phyloP scores from a whole-genome alignment of 1,140 invertebrate species.

The Pseudomyrmex pallidus region DNA sequence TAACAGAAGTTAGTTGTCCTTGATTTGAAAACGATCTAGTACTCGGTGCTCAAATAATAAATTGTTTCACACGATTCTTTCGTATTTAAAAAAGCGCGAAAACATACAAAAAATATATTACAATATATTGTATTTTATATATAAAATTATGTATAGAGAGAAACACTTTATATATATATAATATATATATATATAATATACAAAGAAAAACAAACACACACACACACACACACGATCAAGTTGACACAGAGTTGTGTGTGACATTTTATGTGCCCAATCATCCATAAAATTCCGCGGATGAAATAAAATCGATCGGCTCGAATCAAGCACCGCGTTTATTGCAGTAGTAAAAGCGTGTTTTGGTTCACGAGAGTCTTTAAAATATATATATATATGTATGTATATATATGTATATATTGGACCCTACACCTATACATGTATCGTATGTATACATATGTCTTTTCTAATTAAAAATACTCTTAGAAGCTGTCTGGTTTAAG shows the following conservation, averaged over 20 bases:
- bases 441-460: conserved; percentile 22
- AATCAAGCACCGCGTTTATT: conserved; percentile 53
- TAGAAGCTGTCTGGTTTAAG: conserved; percentile 60
- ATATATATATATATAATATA: too few relatives aligned
- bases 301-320: conserved; percentile 17
- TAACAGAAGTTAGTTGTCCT: conserved; percentile 49
- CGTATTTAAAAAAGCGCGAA: neutral
- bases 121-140: neutral
- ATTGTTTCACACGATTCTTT: conserved; percentile 7
- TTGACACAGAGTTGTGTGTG: neutral
- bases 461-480: conserved; percentile 67
- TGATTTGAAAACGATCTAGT: conserved; percentile 46
- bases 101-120: too few relatives aligned
- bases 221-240: too few relatives aligned
- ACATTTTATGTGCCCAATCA: neutral
- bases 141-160: conserved; percentile 1
- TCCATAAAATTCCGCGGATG: neutral
- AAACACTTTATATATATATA: too few relatives aligned
- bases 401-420: conserved; percentile 58
- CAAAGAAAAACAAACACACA: too few relatives aligned
- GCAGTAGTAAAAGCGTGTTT: conserved; percentile 56
- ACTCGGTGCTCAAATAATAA: conserved; percentile 13
- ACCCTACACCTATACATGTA: conserved; percentile 62
- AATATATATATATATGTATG: conserved; percentile 6
- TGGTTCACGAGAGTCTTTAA: conserved; percentile 56